These are phyloP conservation scores for Heterotilapia buettikoferi DNA, from an alignment of 2,113 vertebrate species.

Conservation along the genomic window DNA sequence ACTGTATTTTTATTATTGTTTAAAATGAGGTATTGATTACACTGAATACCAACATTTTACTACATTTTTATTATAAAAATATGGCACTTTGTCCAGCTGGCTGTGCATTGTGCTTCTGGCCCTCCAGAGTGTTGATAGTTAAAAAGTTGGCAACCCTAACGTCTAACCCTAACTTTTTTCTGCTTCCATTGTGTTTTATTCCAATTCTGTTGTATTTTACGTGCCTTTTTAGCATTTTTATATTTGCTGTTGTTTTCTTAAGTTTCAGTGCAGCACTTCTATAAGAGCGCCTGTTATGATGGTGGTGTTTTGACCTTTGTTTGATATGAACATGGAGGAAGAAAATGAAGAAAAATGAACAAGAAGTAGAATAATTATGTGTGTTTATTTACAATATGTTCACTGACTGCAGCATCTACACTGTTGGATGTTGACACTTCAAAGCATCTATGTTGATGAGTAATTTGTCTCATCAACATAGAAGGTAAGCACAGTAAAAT, in stretches of 20 bases:
- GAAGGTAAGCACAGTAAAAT: neutral
- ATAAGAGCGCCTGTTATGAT: neutral
- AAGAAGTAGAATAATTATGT: neutral
- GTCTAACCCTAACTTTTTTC: neutral
- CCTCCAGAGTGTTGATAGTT: neutral
- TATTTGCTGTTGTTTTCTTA: neutral
- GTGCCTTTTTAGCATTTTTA: neutral
- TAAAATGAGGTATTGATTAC: neutral
- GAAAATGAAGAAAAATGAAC: neutral
- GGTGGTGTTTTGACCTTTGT: neutral
- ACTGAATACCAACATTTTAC: neutral
- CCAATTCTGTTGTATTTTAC: fast-evolving
- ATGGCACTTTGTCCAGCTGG: neutral
- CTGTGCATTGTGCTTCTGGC: neutral
- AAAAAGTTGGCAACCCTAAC: neutral
- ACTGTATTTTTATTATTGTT: neutral
- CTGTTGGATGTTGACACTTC: neutral
- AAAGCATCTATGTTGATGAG: neutral
- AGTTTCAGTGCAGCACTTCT: neutral
- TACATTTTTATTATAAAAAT: neutral
- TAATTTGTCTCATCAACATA: neutral
- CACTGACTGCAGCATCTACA: neutral
- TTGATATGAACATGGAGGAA: neutral
- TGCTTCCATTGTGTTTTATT: neutral
- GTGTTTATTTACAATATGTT: neutral